Evolutionary conservation across 1,140 invertebrate species (phyloP).

Genomic region (Anastrepha ludens): DNA sequence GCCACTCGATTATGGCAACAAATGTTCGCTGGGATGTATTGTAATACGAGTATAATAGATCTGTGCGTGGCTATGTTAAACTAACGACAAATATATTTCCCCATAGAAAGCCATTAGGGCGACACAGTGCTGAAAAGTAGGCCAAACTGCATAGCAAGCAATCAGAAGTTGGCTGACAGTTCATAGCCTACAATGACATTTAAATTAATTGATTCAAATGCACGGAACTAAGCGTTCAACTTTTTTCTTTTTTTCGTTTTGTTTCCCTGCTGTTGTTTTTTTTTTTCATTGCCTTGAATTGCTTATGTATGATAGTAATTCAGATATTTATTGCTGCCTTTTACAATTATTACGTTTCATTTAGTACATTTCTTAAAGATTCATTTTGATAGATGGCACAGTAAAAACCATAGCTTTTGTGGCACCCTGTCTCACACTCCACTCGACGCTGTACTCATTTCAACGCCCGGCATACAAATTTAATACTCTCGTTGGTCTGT

Average conservation of each 20-base stretch:
- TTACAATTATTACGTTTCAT: not conserved
- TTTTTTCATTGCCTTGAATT: too few relatives aligned
- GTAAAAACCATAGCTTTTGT: not conserved
- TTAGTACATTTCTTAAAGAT: not conserved
- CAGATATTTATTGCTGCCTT: not conserved
- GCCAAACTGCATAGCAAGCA: not conserved
- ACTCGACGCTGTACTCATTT: too few relatives aligned
- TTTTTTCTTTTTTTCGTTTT: not conserved
- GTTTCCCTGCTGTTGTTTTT: not conserved
- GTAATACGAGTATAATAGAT: too few relatives aligned
- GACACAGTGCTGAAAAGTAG: not conserved
- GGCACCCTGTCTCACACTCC: too few relatives aligned
- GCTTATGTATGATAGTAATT: too few relatives aligned
- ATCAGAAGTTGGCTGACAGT: not conserved
- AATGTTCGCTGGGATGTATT: too few relatives aligned
- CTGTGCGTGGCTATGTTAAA: too few relatives aligned
- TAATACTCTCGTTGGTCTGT: not conserved
- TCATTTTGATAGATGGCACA: not conserved
- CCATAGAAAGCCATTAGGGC: not conserved
- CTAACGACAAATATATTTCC: not conserved
- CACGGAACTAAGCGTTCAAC: not conserved
- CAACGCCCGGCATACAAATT: too few relatives aligned
- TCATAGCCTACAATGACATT: not conserved
- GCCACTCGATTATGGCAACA: too few relatives aligned
- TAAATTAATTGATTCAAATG: slow-evolving; percentile 36